Base-by-base conservation (phyloP, 2,888 invertebrate species). In the Mycalesis mineus region DNA sequence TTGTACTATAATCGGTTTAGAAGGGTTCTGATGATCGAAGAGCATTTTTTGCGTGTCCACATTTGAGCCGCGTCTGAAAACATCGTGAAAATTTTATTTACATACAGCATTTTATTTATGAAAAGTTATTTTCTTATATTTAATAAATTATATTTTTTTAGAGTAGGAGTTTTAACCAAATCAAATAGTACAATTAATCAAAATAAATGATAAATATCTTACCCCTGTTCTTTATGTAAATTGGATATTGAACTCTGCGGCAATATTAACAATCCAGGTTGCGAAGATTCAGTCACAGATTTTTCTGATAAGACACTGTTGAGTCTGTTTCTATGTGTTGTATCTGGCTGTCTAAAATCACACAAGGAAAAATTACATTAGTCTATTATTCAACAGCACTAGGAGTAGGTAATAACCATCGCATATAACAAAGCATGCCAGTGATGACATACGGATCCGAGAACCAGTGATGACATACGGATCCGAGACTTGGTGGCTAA, bases 1-100 rank as follows among this genome's bases (percentile, higher is more conserved):
- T 69, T 92, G 92, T 59, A 94, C 92, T 65, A 95, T 91, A 63
- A 95, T 95, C 15, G 95, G 95, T 82, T 93, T 94, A 59, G 91
- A 92, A 65, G 90, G 90, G 73, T 88, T 90, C 39, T 90, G 86
- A 65, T 85, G 84, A 62, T 88, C 86, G 66, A 76, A 89, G 39
- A 90, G 74, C 28, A 79, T 82, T 74, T 86, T 89, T 57, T 85
- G 87, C 17, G 72, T 79, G 55, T 88, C 86, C 15, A 67, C 63
- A 37, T 75, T 73, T 28, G 73, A 77, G 48, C 75, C 74, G 22
- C 86, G 77, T 44, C 87, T 84, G 66, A 39, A 49, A 41, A 13
- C n/a, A n/a, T n/a, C n/a, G 4, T 8, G 0, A 17, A 22, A 47
- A 14, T 4, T 29, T n/a, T 2, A 45, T 7, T 42, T 9, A 42